Conservation (phyloP, 2,113 vertebrate genomes). For the Dipodomys spectabilis region DNA sequence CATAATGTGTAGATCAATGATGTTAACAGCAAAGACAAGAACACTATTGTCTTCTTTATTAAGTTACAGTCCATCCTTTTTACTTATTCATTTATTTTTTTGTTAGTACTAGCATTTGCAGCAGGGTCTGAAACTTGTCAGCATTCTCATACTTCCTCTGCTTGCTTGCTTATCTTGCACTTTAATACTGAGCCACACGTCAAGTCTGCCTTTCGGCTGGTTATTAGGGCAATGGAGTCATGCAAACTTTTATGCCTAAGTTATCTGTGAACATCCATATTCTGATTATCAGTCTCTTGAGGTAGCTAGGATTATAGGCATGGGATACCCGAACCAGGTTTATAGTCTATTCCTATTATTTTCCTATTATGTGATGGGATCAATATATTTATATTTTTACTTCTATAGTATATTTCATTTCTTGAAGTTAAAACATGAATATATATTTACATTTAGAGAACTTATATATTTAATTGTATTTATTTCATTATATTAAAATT, state of each 20-base stretch:
- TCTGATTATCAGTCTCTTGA: no score
- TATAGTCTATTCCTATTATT: constrained; percentile 4
- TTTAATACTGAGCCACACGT: no score
- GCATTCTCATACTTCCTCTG: no score
- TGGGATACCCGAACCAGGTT: no score
- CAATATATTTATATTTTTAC: neutral
- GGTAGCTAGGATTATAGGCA: no score
- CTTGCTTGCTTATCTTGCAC: no score
- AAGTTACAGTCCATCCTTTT: neutral
- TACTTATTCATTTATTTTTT: neutral
- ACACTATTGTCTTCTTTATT: neutral
- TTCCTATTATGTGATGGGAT: neutral
- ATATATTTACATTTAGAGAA: neutral
- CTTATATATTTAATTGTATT: constrained; percentile 27
- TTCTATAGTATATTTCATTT: neutral
- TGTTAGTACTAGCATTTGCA: no score
- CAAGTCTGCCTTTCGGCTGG: no score
- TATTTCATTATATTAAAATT: constrained; percentile 32
- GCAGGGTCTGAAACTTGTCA: no score
- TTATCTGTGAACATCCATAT: no score
- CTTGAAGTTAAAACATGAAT: constrained; percentile 29
- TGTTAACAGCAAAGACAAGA: constrained; percentile 17
- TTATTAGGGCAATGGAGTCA: no score
- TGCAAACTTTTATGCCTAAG: no score
- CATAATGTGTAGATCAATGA: constrained; percentile 53